Conservation (phyloP, 2,797 vertebrate species). For the Etheostoma nigrum region DNA sequence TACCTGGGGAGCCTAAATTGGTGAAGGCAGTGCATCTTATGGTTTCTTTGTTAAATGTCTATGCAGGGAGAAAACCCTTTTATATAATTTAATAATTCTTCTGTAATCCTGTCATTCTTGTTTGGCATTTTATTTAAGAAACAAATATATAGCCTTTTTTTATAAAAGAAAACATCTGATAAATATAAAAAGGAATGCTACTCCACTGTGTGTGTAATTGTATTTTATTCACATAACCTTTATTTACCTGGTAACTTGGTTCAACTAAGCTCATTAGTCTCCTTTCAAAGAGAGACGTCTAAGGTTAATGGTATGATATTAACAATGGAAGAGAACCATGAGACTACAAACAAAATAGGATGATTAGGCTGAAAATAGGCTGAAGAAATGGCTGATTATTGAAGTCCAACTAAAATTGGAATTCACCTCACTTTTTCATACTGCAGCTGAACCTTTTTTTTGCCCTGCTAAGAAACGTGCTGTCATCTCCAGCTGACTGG, state of each 20-base stretch:
- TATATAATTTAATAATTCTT: neutral
- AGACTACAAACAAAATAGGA: neutral
- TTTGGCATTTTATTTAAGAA: neutral
- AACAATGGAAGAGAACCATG: neutral
- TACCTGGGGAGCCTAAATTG: constrained; percentile 25
- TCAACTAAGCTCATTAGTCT: neutral
- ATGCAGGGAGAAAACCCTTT: constrained; percentile 1
- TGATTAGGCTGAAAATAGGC: neutral
- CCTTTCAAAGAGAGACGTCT: neutral
- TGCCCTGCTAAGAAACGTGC: neutral
- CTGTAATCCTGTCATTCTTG: neutral
- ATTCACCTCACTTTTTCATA: neutral
- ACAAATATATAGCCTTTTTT: neutral
- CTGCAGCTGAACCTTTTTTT: neutral
- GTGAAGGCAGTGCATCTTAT: constrained; percentile 22
- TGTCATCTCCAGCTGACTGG: neutral
- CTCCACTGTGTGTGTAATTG: neutral
- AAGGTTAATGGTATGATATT: neutral
- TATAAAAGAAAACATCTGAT: neutral
- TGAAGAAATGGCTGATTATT: neutral
- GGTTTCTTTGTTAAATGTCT: constrained; percentile 13
- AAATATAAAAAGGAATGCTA: too few relatives aligned
- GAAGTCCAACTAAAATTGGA: neutral
- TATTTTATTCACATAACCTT: neutral
- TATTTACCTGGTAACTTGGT: neutral